These are phyloP conservation scores for Ranitomeya variabilis DNA, from an alignment of 2,113 vertebrate genomes.

Conservation along the genomic window DNA sequence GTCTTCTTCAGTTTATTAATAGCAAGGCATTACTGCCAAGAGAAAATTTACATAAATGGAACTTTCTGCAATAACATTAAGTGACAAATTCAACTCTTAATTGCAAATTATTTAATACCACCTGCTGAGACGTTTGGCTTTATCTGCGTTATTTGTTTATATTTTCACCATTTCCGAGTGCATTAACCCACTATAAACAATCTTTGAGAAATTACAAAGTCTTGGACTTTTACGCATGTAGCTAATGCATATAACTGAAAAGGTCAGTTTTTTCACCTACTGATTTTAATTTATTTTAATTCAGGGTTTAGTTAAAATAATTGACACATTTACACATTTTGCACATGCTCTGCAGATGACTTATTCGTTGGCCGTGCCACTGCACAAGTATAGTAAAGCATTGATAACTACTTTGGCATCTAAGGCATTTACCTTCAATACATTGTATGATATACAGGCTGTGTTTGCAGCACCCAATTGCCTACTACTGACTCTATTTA, in stretches of 20 bases:
- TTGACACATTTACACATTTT: not conserved
- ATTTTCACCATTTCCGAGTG: not conserved
- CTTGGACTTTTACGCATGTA: not conserved
- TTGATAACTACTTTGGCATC: no score
- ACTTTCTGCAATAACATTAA: constrained; percentile 31
- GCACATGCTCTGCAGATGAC: no score
- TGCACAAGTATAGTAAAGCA: no score
- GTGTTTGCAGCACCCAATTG: no score
- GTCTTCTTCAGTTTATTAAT: constrained; percentile 41
- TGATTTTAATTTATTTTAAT: no score
- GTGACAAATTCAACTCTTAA: constrained; percentile 29
- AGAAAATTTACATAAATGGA: constrained; percentile 26
- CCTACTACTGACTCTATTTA: no score
- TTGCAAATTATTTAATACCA: constrained; percentile 48
- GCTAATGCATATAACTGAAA: no score
- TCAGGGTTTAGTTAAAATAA: no score
- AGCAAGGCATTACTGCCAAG: constrained; percentile 32
- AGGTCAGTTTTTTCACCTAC: no score
- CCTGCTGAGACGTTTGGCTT: constrained; percentile 57
- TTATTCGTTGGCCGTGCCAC: no score
- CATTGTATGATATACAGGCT: no score
- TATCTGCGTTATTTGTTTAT: constrained; percentile 18
- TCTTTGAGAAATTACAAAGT: not conserved
- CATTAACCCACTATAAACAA: not conserved
- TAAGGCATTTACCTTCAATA: no score